Evolutionary conservation across 2,797 vertebrate species (phyloP), one percentile per base, ranked within the genome.

Genomic region (Eulemur coronatus): DNA sequence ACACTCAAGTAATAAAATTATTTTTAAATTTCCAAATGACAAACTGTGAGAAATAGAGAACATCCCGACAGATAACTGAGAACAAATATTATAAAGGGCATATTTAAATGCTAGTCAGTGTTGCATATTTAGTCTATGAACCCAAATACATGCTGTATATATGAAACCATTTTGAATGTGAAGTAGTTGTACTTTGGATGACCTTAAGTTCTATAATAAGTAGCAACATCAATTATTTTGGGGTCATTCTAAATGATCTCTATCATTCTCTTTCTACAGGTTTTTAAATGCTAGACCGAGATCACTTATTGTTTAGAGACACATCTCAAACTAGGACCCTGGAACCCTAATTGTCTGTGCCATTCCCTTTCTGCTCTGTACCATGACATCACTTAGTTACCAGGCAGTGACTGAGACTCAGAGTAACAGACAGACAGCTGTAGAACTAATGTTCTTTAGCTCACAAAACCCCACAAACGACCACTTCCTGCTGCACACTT

Each of bases 11-110:
- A 84, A 55, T 95, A 84, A 89, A 89, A 61, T 65, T 48, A 61
- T 69, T 94, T 94, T 91, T 24, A 70, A 91, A 89, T 88, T 92
- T 94, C 30, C 69, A 95, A 84, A 78, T 96, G n/a, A 55, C 41
- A 94, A 59, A 84, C n/a, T 55, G 0, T 86, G 80, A 75, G 65
- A 89, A 67, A 89, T 38, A 59, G 79, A 94, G 95, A 86, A 50
- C 38, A 61, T 76, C 43, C 22, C 59, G 15, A n/a, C 9, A 85
- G 80, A 87, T 84, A 84, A 67, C 33, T 61, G 26, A 89, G n/a
- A 84, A 48, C 15, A 93, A 52, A 76, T 69, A 61, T 84, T 94
- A 38, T 76, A 78, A 89, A 70, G 28, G 22, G 2, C 46, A 22
- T 22, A 52, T 84, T 46, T 35, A 88, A 92, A 91, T 2, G 4